phyloP scores from a whole-genome alignment of 2,888 invertebrate species.

The Lottia scabra region DNA sequence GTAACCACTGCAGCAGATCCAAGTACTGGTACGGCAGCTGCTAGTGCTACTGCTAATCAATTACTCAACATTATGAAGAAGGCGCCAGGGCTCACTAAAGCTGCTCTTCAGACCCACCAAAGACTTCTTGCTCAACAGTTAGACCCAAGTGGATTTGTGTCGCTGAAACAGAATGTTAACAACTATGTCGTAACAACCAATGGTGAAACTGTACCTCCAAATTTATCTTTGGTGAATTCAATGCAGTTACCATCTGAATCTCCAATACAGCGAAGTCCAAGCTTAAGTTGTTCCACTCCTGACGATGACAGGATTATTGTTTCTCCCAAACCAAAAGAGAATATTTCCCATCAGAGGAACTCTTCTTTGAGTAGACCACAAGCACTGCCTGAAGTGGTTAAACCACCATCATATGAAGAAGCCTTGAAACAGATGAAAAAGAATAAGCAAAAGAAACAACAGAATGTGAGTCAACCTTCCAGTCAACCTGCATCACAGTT shows the following conservation, averaged over 20 bases:
- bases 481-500: slow-evolving; percentile 11
- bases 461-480: neutral
- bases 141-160: neutral
- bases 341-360: neutral
- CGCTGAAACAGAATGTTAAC: neutral
- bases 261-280: slow-evolving; percentile 2
- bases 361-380: neutral
- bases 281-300: neutral
- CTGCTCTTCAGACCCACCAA: neutral
- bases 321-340: neutral
- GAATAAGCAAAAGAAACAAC: neutral
- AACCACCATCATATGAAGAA: slow-evolving; percentile 39
- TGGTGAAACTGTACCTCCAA: neutral
- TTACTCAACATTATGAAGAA: neutral
- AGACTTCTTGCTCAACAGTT: neutral
- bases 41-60: slow-evolving; percentile 1
- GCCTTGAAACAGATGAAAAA: slow-evolving; percentile 32
- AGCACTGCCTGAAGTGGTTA: slow-evolving; percentile 23
- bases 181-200: neutral
- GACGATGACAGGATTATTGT: slow-evolving; percentile 1
- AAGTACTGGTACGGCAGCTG: neutral
- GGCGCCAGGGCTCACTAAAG: neutral
- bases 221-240: neutral
- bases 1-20: slow-evolving; percentile 44
- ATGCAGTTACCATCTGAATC: neutral